Percentiles rank a stretch among this genome's conserved stretches.
phyloP scores from a whole-genome alignment of 2,888 invertebrate genomes.

The Tuberolachnus salignus region DNA sequence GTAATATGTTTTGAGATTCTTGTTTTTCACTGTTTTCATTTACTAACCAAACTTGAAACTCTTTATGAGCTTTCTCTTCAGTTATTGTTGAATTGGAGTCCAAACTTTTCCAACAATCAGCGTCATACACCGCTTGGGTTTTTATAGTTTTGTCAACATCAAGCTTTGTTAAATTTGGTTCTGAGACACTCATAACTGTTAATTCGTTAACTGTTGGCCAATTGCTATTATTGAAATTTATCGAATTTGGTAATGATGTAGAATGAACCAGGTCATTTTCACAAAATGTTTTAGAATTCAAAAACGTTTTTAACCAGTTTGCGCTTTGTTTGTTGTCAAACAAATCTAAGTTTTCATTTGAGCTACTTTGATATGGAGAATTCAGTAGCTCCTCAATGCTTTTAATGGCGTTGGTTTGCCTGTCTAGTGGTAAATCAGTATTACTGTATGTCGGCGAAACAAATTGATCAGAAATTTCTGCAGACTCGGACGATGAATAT shows the following conservation, averaged over 20 bases:
- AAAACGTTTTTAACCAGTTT: conserved; percentile 42
- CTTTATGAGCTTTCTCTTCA: conserved; percentile 36
- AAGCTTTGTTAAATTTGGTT: conserved; percentile 39
- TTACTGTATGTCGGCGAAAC: conserved; percentile 60
- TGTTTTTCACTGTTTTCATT: conserved; percentile 31
- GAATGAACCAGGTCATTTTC: conserved; percentile 45
- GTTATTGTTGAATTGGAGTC: conserved; percentile 44
- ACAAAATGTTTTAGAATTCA: conserved; percentile 38
- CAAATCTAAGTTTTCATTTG: conserved; percentile 21
- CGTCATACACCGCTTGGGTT: conserved; percentile 34
- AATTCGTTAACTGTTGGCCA: conserved; percentile 56
- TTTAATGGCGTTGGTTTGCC: conserved; percentile 54
- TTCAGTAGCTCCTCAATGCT: conserved; percentile 42
- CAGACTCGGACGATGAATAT: conserved; percentile 57
- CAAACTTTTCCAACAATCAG: conserved; percentile 44
- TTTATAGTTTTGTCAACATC: conserved; percentile 28
- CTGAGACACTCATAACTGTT: conserved; percentile 17
- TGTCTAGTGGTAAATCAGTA: conserved; percentile 58
- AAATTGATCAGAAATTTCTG: conserved; percentile 60
- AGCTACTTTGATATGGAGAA: conserved; percentile 11
- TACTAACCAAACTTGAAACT: conserved; percentile 42
- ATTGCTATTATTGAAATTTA: conserved; percentile 55
- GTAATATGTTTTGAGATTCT: background rate
- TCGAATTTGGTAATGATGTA: conserved; percentile 60
- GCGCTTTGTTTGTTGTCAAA: conserved; percentile 26